Evolutionary conservation across 2,113 vertebrate genomes (phyloP), one percentile per base, ranked within the genome.

Genomic region (Ellobius talpinus): DNA sequence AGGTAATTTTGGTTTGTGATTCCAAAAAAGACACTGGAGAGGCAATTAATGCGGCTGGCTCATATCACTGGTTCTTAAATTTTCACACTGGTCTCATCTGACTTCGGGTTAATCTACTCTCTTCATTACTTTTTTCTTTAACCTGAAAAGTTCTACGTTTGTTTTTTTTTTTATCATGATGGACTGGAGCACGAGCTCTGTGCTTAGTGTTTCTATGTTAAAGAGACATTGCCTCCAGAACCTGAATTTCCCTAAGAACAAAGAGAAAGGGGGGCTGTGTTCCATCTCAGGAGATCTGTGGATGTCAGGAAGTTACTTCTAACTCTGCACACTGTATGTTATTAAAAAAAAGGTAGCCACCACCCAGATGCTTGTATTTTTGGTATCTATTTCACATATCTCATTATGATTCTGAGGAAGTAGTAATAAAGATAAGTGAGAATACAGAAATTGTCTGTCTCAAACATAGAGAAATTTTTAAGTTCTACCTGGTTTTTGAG

Each of bases 381-480:
- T 66, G 13, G 4, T 42, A 23, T 42, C 63, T 93, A 65, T 65
- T 93, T 45, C 50, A 68, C 50, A 52, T 68, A 10, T 96, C 89
- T 96, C 77, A 26, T n/a, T 93, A 58, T 84, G 94, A 94, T 47
- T 96, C 47, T 33, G 31, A 87, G 89, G 77, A 95, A 96, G 66
- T n/a, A 23, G 31, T 29, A 39, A 26, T 61, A 29, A 13, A 45
- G 86, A 36, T 0, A 1, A 33, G 12, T 1, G 1, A 42, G 55
- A 23, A n/a, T 61, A 13, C 16, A 13, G 79, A 79, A 78, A 78
- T 23, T 52, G 76, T 36, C 19, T 1, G 1, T 82, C 50, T 85
- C 47, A 73, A 26, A 7, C 29, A 66, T 5, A 7, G 10, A 11
- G 24, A 65, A 21, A 0, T n/a, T 39, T 81, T 52, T 68, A 42